These are phyloP conservation scores for Euborellia annulipes DNA, from an alignment of 1,140 invertebrate species.

Conservation along the genomic window DNA sequence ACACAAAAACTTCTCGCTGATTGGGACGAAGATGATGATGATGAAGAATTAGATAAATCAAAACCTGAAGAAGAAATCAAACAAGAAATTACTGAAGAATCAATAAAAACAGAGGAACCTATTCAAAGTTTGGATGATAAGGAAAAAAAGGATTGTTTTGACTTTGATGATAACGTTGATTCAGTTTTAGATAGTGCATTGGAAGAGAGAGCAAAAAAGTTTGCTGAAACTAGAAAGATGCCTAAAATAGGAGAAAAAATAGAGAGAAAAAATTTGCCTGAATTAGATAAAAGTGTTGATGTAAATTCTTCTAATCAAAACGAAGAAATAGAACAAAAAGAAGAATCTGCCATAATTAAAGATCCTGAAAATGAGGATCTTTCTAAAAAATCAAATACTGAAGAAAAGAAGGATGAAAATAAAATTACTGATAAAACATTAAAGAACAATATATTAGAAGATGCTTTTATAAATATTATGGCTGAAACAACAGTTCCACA, in stretches of 20 bases:
- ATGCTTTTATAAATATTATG: slow-evolving; percentile 35
- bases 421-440: slow-evolving; percentile 20
- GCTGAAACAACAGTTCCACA: slow-evolving; percentile 36
- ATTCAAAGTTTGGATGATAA: slow-evolving; percentile 5
- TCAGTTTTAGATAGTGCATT: slow-evolving; percentile 6
- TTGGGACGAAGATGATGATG: slow-evolving; percentile 28
- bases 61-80: background rate
- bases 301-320: background rate
- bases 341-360: slow-evolving; percentile 23
- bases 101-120: background rate
- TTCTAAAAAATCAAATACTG: background rate
- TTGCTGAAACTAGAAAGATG: slow-evolving; percentile 26
- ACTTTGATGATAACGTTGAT: slow-evolving; percentile 38
- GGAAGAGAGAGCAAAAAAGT: slow-evolving; percentile 8
- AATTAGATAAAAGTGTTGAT: background rate
- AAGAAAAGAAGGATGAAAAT: slow-evolving; percentile 2
- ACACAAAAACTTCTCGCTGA: slow-evolving; percentile 29
- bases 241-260: slow-evolving; percentile 24
- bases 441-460: slow-evolving; percentile 32
- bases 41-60: slow-evolving; percentile 12
- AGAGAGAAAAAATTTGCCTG: too few species aligned
- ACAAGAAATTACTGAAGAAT: background rate
- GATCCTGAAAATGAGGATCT: slow-evolving; percentile 34
- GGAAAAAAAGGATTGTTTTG: slow-evolving; percentile 26
- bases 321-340: slow-evolving; percentile 10